Conservation (phyloP, 2,113 vertebrate genomes). For the Nicator chloris region DNA sequence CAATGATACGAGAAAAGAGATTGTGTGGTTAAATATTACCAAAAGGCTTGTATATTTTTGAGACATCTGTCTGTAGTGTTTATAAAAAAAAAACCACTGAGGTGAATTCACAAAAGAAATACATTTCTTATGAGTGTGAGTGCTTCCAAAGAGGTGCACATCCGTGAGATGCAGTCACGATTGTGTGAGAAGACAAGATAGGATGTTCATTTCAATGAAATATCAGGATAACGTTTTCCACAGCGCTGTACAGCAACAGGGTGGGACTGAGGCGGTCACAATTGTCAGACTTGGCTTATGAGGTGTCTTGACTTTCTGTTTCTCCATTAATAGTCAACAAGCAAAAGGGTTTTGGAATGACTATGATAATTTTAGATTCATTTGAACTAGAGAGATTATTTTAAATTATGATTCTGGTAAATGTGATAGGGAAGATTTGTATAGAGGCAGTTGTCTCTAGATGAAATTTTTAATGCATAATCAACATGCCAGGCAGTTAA, state of each 20-base stretch:
- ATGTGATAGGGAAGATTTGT: not conserved
- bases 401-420: not conserved
- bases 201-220: not conserved
- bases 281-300: not conserved
- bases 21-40: not conserved
- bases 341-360: not conserved
- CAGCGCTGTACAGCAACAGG: not conserved
- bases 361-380: not conserved
- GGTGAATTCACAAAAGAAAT: not conserved
- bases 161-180: not conserved
- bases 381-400: conserved; percentile 11
- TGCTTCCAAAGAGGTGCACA: not conserved
- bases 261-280: not conserved
- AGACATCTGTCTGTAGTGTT: not conserved
- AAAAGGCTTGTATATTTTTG: not conserved
- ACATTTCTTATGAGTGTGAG: not conserved
- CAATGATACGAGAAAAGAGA: not conserved
- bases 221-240: not conserved
- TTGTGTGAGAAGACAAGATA: not conserved
- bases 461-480: conserved; percentile 3
- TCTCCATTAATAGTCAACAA: not conserved
- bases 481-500: not conserved
- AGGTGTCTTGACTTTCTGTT: not conserved
- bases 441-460: conserved; percentile 3
- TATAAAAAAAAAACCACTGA: not conserved